Evolutionary conservation across 1,140 invertebrate genomes (phyloP).

Genomic region (Cherax destructor): DNA sequence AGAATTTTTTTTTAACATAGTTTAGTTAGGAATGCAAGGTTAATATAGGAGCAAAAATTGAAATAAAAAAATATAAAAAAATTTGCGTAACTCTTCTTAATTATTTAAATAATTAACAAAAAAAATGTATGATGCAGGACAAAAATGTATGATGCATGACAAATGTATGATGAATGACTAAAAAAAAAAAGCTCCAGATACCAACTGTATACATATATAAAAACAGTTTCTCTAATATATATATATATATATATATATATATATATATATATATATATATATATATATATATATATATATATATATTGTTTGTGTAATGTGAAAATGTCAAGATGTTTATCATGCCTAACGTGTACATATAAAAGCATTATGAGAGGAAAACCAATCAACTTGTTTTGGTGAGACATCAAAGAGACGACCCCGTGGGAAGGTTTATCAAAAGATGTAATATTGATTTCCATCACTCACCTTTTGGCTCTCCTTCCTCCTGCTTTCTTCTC

Average conservation of each 20-base stretch:
- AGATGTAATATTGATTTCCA: background rate
- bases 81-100: no score
- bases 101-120: no score
- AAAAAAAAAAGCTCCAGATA: no score
- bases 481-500: background rate
- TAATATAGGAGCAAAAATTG: no score
- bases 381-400: conserved; percentile 1
- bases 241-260: conserved; percentile 12
- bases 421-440: background rate
- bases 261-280: background rate
- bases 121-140: no score
- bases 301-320: background rate
- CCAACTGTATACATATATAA: background rate
- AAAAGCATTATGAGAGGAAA: background rate
- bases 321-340: background rate
- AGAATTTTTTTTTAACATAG: no score
- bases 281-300: no score
- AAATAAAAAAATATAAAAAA: no score
- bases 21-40: no score
- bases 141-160: no score
- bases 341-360: background rate
- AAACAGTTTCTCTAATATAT: background rate
- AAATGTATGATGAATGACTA: no score
- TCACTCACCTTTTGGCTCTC: background rate
- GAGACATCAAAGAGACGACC: background rate